These are phyloP conservation scores for Euplagia quadripunctaria DNA, from an alignment of 2,888 invertebrate genomes.

Conservation along the genomic window DNA sequence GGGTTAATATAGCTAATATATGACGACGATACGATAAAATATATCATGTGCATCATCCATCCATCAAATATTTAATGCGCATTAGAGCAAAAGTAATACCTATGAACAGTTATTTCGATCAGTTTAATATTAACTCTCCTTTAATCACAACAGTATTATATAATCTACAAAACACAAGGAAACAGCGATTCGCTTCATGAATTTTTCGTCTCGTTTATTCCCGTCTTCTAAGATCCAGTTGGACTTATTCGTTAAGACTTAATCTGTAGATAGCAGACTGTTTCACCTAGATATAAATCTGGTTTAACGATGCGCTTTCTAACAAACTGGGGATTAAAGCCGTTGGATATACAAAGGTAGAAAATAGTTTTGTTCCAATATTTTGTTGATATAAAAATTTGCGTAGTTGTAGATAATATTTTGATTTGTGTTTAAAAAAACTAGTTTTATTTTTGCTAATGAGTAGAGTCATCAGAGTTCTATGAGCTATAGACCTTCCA, in stretches of 20 bases:
- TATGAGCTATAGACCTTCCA: too few relatives aligned
- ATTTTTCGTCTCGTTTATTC: conserved; percentile 29
- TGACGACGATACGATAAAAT: too few relatives aligned
- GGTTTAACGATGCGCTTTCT: conserved; percentile 47
- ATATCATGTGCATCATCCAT: too few relatives aligned
- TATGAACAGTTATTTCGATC: neutral
- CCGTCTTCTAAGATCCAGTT: conserved; percentile 32
- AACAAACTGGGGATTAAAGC: conserved; percentile 41
- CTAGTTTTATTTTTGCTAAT: too few relatives aligned
- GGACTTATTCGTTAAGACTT: conserved; percentile 38
- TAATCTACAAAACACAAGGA: conserved; percentile 2
- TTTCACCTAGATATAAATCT: conserved; percentile 42
- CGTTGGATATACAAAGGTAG: conserved; percentile 14
- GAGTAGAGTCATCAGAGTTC: too few relatives aligned
- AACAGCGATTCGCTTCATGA: conserved; percentile 15
- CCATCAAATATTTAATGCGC: too few relatives aligned
- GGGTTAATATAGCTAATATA: too few relatives aligned
- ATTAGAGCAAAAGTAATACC: neutral
- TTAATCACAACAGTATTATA: neutral
- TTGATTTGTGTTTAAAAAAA: neutral
- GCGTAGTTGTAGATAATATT: too few relatives aligned
- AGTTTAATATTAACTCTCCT: neutral
- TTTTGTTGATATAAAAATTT: conserved; percentile 9
- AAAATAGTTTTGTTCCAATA: conserved; percentile 6
- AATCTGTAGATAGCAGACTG: conserved; percentile 24